phyloP scores from a whole-genome alignment of 2,113 vertebrate genomes.

The Trinectes maculatus region DNA sequence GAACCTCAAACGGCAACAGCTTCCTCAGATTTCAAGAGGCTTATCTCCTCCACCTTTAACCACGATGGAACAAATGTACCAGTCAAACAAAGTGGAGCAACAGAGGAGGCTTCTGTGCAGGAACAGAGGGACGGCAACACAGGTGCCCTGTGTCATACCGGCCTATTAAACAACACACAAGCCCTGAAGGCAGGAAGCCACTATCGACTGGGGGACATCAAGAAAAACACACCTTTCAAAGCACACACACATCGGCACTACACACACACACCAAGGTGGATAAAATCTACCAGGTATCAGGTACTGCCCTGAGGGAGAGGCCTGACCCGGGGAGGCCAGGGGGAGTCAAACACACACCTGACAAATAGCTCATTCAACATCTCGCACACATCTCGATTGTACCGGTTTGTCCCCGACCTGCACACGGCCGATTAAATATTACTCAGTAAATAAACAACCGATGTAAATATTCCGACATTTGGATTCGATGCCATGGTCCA shows the following conservation, averaged over 20 bases:
- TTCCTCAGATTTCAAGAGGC: conserved; percentile 69
- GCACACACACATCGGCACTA: conserved; percentile 62
- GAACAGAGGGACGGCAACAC: conserved; percentile 62
- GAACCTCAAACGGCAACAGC: conserved; percentile 57
- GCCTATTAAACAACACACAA: conserved; percentile 76
- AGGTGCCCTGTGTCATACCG: conserved; percentile 75
- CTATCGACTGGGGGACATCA: conserved; percentile 81
- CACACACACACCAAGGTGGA: conserved; percentile 62
- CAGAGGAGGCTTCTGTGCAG: conserved; percentile 69
- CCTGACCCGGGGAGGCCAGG: conserved; percentile 64
- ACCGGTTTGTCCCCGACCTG: background rate
- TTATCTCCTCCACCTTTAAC: conserved; percentile 64
- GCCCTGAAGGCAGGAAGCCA: conserved; percentile 80
- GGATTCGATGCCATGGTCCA: background rate
- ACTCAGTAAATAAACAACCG: background rate
- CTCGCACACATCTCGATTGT: conserved; percentile 15
- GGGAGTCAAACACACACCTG: conserved; percentile 53
- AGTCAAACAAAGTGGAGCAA: conserved; percentile 71
- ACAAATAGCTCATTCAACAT: conserved; percentile 63
- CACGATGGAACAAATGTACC: conserved; percentile 72
- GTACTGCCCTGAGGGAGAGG: conserved; percentile 75
- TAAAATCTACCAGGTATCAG: conserved; percentile 81
- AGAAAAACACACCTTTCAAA: conserved; percentile 80
- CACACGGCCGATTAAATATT: conserved; percentile 25
- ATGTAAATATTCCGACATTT: background rate